phyloP scores from a whole-genome alignment of 1,140 invertebrate species.

The Potamilus streckersoni region DNA sequence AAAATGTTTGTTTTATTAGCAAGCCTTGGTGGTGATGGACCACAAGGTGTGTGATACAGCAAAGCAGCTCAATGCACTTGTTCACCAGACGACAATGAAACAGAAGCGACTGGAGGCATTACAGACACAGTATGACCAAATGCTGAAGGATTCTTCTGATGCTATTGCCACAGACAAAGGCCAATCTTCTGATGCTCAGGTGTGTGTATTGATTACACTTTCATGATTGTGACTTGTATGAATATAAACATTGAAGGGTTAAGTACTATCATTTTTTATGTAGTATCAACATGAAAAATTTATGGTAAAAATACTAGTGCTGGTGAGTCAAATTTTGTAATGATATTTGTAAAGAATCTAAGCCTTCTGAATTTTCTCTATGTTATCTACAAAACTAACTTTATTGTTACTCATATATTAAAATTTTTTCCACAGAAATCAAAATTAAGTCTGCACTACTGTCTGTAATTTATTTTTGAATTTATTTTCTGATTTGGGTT shows the following conservation, averaged over 20 bases:
- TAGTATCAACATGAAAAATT: too few species aligned
- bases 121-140: constrained; percentile 64
- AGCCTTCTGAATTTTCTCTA: too few species aligned
- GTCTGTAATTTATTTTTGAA: too few species aligned
- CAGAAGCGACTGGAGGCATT: constrained; percentile 63
- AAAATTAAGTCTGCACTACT: too few species aligned
- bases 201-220: constrained; percentile 17
- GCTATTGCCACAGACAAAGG: constrained; percentile 64
- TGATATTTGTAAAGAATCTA: too few species aligned
- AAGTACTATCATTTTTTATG: too few species aligned
- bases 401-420: too few species aligned
- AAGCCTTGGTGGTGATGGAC: constrained; percentile 67
- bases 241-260: not conserved
- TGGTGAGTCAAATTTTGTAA: too few species aligned
- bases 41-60: constrained; percentile 66
- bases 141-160: constrained; percentile 64
- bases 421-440: too few species aligned
- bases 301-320: too few species aligned
- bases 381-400: too few species aligned
- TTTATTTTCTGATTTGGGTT: too few species aligned
- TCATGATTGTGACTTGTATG: constrained; percentile 1
- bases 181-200: constrained; percentile 65
- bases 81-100: constrained; percentile 61
- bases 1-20: constrained; percentile 36
- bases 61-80: constrained; percentile 62